phyloP scores from a whole-genome alignment of 2,113 vertebrate genomes.

The Apodemus sylvaticus region DNA sequence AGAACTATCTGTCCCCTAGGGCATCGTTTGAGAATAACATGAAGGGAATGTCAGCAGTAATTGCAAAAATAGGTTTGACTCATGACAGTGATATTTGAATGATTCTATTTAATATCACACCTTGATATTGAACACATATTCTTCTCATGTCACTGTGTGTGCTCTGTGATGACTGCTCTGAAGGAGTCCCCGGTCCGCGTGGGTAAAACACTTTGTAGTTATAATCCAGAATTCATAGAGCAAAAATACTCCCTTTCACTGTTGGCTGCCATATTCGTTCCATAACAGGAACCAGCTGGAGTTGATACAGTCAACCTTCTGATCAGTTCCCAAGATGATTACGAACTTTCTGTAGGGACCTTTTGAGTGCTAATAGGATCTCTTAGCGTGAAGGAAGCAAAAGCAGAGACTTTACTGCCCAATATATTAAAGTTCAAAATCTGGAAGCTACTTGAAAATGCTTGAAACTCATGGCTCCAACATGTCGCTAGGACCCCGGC shows the following conservation, averaged over 20 bases:
- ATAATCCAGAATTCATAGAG: not conserved
- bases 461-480: not conserved
- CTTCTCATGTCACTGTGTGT: not conserved
- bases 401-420: not conserved
- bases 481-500: not conserved
- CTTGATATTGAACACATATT: slow-evolving; percentile 14
- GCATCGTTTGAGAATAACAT: slow-evolving; percentile 4
- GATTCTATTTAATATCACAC: slow-evolving; percentile 24
- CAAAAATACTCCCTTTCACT: not conserved
- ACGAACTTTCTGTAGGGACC: not conserved
- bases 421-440: not conserved
- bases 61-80: slow-evolving; percentile 31
- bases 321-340: not conserved
- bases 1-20: not conserved
- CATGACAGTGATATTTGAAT: not conserved
- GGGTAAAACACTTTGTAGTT: not conserved
- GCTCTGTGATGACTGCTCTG: not conserved
- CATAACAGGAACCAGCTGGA: not conserved
- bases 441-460: not conserved
- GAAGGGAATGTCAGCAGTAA: slow-evolving; percentile 16
- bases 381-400: not conserved
- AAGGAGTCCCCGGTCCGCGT: not conserved
- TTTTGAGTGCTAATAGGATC: not conserved
- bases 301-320: not conserved
- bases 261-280: not conserved